Base-by-base conservation (phyloP, 2,797 vertebrate genomes). In the Phalloptychus januarius region DNA sequence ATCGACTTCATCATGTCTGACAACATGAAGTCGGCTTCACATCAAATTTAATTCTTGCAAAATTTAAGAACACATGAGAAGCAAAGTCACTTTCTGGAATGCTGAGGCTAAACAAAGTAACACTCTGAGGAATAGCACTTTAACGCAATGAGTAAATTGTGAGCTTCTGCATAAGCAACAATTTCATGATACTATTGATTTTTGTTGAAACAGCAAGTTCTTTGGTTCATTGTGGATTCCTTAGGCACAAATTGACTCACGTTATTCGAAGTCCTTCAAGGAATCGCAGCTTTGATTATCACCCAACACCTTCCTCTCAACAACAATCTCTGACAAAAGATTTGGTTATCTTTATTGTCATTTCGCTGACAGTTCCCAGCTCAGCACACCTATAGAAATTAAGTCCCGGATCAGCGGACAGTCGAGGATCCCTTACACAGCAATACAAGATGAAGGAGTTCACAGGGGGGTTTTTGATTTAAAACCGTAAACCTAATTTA, bases 291-390 rank as follows among this genome's bases (percentile, higher is more conserved):
- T 82, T 79, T 88, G 84, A 80, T 28, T 1, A 6, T 11, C 42
- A 46, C 72, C 83, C 84, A 86, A 79, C 58, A 85, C 77, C 71
- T 76, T 61, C 28, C 76, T 86, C 88, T 86, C 81, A 83, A 83
- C 86, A 88, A 88, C 76, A 84, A 80, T 82, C 76, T 76, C 75
- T 76, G 25, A 44, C 20, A n/a, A 46, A 83, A 76, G 82, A 79
- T 85, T 85, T 82, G 83, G 76, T 89, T 91, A 87, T 91, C 82
- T 88, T 89, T 81, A 88, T 86, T 88, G 88, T 88, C 86, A 86
- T 90, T 88, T 92, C 85, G 85, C 89, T 92, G 93, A 92, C 88
- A 86, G 89, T 83, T 90, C 87, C 88, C 91, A 81, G 56, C 83
- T 87, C 91, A 86, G 90, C 90, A 84, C 77, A 88, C 81, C 87